These are phyloP conservation scores for Ladona fulva DNA, from an alignment of 1,140 invertebrate genomes.

Conservation along the genomic window DNA sequence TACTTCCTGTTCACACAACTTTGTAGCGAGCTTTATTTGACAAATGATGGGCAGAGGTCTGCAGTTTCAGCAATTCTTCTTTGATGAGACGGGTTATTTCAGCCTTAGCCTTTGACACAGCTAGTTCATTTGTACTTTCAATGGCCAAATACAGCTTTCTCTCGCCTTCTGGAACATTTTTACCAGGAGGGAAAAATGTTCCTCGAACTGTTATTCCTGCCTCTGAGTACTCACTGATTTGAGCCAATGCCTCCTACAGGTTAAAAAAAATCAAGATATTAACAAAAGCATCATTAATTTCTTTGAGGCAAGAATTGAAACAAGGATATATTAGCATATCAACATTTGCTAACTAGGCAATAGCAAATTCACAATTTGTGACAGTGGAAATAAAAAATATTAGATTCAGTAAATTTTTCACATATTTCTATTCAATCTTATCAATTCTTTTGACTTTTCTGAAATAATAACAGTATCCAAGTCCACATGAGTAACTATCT, in stretches of 20 bases:
- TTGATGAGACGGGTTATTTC: conserved; percentile 97
- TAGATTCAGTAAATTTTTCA: no score
- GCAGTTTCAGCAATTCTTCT: conserved; percentile 90
- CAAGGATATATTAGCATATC: no score
- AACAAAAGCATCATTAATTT: no score
- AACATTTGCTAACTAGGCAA: no score
- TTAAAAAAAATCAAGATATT: no score
- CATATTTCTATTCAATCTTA: no score
- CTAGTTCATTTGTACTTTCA: conserved; percentile 93
- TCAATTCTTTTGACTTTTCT: no score
- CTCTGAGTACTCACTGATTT: conserved; percentile 98
- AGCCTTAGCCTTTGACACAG: conserved; percentile 94
- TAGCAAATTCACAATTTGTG: no score
- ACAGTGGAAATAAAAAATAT: no score
- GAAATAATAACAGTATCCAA: no score
- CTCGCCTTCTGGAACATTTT: conserved; percentile 80
- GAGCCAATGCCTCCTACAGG: conserved; percentile 83
- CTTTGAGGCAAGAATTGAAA: no score
- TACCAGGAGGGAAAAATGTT: conserved; percentile 89
- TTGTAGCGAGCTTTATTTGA: conserved; percentile 91
- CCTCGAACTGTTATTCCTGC: conserved; percentile 96
- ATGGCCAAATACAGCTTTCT: conserved; percentile 97
- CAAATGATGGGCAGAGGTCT: conserved; percentile 75
- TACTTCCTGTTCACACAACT: conserved; percentile 57
- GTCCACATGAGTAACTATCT: no score